phyloP scores from a whole-genome alignment of 37 sponge, comb jelly and placozoan genomes.

The Chondrosia reniformis region DNA sequence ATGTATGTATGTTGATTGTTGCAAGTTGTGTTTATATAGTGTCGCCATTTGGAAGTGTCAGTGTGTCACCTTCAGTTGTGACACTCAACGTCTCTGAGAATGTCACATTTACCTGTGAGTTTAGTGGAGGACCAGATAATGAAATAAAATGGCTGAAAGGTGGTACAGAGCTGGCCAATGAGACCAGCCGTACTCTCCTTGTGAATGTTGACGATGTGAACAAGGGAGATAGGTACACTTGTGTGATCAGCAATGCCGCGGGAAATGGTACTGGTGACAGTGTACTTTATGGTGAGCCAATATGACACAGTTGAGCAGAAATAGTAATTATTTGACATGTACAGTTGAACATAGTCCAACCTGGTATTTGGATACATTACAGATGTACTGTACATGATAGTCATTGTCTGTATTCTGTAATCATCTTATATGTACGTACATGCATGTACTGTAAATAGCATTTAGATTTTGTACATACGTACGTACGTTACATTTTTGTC shows the following conservation, averaged over 20 bases:
- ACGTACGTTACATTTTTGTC: too few species aligned
- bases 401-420: too few species aligned
- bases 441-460: too few species aligned
- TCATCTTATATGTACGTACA: too few species aligned
- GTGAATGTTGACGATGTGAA: not conserved
- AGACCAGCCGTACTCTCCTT: not conserved
- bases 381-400: too few species aligned
- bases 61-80: not conserved
- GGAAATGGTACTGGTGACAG: not conserved
- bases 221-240: slow-evolving; percentile 1
- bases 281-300: too few species aligned
- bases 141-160: not conserved
- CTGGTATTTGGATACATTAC: too few species aligned
- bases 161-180: not conserved
- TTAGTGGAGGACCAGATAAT: slow-evolving; percentile 31
- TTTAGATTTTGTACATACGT: too few species aligned
- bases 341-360: too few species aligned
- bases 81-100: not conserved
- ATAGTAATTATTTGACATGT: too few species aligned
- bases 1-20: not conserved
- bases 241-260: slow-evolving; percentile 4
- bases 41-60: slow-evolving; percentile 15
- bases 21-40: not conserved
- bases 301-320: too few species aligned
- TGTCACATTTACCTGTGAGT: slow-evolving; percentile 19